Base-by-base conservation (phyloP, 2,113 vertebrate genomes). In the Malurus cyaneus region DNA sequence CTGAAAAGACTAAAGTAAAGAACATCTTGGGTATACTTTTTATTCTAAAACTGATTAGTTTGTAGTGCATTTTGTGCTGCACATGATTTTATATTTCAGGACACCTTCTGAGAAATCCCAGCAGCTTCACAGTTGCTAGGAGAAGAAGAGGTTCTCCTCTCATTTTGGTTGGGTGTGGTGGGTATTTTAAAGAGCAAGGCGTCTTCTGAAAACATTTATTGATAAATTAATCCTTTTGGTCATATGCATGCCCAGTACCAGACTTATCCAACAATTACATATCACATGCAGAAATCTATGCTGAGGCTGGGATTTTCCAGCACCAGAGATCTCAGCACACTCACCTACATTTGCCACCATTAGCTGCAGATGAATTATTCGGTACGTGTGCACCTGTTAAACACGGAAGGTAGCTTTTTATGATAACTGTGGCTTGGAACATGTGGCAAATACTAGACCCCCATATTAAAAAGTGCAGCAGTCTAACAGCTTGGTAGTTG, bases 301-400 rank as follows among this genome's bases (percentile, higher is more conserved):
- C 59, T 73, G 54, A 59, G 32, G 8, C 4, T 64, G 84, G 34
- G 44, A 59, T 64, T 59, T 54, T 11, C 26, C 26, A 50, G 34
- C 39, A 24, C 14, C 47, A 26, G 32, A 52, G 10, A 32, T 53
- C 42, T 85, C 24, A 8, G 28, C 14, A 41, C 36, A 14, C 15
- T 64, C 31, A 47, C 19, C 34, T 41, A 13, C 25, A 65, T 74
- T 34, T 78, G 34, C 13, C 34, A 14, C 56, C 47, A 62, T 67
- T 7, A 81, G 32, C 6, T 8, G 20, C 14, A 57, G 76, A 25
- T 49, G 1, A 34, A 21, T 70, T 44, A 10, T 1, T 49, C 0
- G 0, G 10, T 49, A 44, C 0, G 0, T 39, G 23, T 59, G n/a
- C 3, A 1, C 8, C 5, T 11, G 5, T 54, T 28, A 26, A 34